These are phyloP conservation scores for Novumbra hubbsi DNA, from an alignment of 2,797 vertebrate species.

Conservation along the genomic window DNA sequence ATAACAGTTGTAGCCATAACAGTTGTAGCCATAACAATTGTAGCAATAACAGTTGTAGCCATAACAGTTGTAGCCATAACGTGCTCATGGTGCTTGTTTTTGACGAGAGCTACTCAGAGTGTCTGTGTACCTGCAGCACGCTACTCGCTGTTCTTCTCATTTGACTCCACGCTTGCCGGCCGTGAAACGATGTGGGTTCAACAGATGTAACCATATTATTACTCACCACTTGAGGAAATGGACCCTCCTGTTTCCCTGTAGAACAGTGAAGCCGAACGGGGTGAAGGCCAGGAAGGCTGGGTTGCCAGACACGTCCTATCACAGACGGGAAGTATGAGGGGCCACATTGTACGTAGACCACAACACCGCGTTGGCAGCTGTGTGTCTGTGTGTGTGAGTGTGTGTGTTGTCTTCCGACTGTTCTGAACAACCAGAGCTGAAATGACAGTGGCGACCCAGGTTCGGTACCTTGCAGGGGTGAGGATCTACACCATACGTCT, in stretches of 20 bases:
- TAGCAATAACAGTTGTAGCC: too few relatives aligned
- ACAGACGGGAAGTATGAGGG: constrained; percentile 23
- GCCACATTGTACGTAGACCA: constrained; percentile 18
- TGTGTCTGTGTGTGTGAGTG: too few relatives aligned
- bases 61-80: too few relatives aligned
- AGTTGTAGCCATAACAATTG: too few relatives aligned
- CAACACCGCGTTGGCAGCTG: neutral
- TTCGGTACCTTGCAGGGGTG: constrained; percentile 93
- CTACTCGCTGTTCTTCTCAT: neutral
- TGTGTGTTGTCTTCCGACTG: neutral
- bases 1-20: too few relatives aligned
- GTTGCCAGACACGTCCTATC: constrained; percentile 95
- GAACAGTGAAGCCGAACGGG: constrained; percentile 94
- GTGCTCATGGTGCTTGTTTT: too few relatives aligned
- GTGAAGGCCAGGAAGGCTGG: constrained; percentile 97
- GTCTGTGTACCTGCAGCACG: too few relatives aligned
- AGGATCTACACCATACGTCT: constrained; percentile 96
- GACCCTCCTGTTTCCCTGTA: constrained; percentile 95
- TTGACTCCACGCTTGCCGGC: neutral
- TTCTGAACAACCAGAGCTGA: too few relatives aligned
- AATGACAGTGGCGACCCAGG: neutral
- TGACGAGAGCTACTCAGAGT: too few relatives aligned
- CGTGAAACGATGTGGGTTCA: neutral
- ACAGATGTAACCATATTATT: neutral
- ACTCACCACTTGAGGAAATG: constrained; percentile 98